Base-by-base conservation (phyloP, 64 coral and sea anemone species). In the Stichodactyla mertensii region DNA sequence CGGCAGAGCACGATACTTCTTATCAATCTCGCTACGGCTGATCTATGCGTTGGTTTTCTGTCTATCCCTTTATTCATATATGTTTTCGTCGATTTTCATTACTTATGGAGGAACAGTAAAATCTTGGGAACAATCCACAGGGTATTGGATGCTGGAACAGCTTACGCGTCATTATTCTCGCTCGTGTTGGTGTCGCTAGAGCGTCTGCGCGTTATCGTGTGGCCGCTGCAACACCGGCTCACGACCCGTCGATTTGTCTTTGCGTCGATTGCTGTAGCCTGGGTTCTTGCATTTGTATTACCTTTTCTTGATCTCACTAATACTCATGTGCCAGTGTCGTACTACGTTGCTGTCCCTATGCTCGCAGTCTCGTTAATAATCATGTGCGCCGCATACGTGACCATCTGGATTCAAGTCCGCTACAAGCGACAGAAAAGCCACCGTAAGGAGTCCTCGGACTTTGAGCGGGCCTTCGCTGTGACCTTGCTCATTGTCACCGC, bases 181-280 rank as follows among this genome's bases (percentile, higher is more conserved):
- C 77, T 91, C 10, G 83, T 85, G n/a, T 55, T 91, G 19, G 84
- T 91, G 22, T 91, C 89, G 57, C n/a, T 91, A n/a, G 89, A 91
- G 56, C 89, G 89, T 77, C 55, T 91, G 14, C 84, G 84, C 69
- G 89, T 85, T 15, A 80, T 77, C 6, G 71, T 91, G 12, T 84
- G 84, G 66, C 89, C 89, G 9, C 83, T 91, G 19, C 67, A 77
- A 23, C 77, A 91, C 59, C 82, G 83, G 7, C 55, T 84, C 53
- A 69, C 71, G 9, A 86, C 54, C 5, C 52, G 54, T 8, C 52
- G 55, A 31, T 61, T 61, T 80, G 71, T 78, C 15, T 80, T 71
- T 51, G 85, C 77, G 36, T 80, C 89, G 55, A 67, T 91, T 22
- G 89, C 70, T 5, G 7, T 79, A 9, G 82, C 84, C 4, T 91